Evolutionary conservation across 2,888 invertebrate species (phyloP).

Genomic region (Meteorus cinctellus): DNA sequence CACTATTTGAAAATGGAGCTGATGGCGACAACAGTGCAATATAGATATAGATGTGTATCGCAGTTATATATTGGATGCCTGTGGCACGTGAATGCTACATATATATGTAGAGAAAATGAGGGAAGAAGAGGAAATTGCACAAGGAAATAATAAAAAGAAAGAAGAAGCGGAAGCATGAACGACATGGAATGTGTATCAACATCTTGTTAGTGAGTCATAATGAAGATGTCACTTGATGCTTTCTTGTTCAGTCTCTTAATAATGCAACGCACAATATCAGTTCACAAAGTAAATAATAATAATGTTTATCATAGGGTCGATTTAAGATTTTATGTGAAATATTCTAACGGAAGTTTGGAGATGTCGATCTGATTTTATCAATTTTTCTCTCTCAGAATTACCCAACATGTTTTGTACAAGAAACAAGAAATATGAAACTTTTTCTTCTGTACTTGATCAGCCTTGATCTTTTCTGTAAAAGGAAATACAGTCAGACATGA

Average conservation of each 20-base stretch:
- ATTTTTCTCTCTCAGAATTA: too few relatives aligned
- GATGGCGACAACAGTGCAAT: conserved; percentile 23
- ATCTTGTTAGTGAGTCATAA: neutral
- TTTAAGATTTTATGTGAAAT: neutral
- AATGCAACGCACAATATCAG: neutral
- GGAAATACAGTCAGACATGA: too few relatives aligned
- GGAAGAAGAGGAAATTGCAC: neutral
- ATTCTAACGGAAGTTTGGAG: too few relatives aligned
- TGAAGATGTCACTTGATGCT: neutral
- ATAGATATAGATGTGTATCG: too few relatives aligned
- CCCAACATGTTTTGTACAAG: too few relatives aligned
- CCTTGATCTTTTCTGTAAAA: too few relatives aligned
- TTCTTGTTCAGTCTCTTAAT: neutral
- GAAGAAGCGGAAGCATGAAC: neutral
- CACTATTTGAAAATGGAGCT: conserved; percentile 44
- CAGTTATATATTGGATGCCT: conserved; percentile 23
- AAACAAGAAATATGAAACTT: too few relatives aligned
- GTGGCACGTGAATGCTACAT: neutral
- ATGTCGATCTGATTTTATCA: too few relatives aligned
- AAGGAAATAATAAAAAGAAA: neutral
- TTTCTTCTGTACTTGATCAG: too few relatives aligned
- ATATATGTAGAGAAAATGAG: neutral
- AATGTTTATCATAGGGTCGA: neutral
- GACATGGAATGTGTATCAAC: neutral
- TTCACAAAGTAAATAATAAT: neutral